Base-by-base conservation (phyloP, 2,888 invertebrate species). In the Agonopterix arenella region DNA sequence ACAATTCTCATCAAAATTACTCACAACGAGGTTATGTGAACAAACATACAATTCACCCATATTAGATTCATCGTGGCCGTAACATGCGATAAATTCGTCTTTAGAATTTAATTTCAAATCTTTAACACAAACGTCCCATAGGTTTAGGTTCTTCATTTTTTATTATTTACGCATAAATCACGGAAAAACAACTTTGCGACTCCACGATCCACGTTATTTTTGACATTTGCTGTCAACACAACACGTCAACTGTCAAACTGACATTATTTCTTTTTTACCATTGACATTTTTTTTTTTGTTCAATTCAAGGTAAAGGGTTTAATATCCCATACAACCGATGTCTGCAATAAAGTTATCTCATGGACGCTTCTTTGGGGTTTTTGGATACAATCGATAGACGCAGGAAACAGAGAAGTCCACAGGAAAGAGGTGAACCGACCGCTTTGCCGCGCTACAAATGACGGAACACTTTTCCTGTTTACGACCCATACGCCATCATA, bases 101-200 rank as follows among this genome's bases (percentile, higher is more conserved):
- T 73, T 58, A 42, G 59, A 57, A 44, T 66, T 52, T 1, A 71
- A 49, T 38, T 70, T 56, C 3, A 76, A 60, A 49, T 73, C 68
- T 54, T 68, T 75, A 7, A 73, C 56, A 44, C 71, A 64, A 28
- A 82, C 66, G 52, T 84, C 72, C 77, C 80, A 84, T 45, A 88
- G 53, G 52, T 70, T 68, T 62, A 89, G 68, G 58, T 89, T 89
- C 57, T 63, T 83, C 88, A 89, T 88, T 56, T 47, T 70, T 54
- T 11, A 3, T 16, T 42, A 40, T 36, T 47, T 49, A 46, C 42
- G 45, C 40, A 48, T 13, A 48, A 44, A 49, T 46, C 40, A 36
- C 16, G 18, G 11, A 45, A 45, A 46, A 47, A 41, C 41, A 40
- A 40, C 9, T 40, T 8, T 18, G 11, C 44, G 2, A 40, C 40